A percentile compares a stretch with the other conserved stretches of the same genome.
phyloP scores from a whole-genome alignment of 92 coral and sea anemone species.

The Scolanthus callimorphus region DNA sequence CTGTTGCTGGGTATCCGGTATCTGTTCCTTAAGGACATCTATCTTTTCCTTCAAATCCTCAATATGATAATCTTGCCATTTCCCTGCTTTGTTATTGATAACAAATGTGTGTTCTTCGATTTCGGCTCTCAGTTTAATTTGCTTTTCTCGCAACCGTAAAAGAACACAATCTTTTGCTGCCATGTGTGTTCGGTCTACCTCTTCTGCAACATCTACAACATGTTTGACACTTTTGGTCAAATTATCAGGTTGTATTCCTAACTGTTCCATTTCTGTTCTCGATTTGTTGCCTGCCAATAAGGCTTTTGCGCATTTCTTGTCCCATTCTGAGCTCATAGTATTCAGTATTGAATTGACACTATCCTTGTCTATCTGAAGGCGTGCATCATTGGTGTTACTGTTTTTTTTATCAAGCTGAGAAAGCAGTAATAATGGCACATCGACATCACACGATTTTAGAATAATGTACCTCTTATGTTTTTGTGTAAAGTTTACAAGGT shows the following conservation, averaged over 20 bases:
- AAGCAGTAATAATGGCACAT: conserved; percentile 1
- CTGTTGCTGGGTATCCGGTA: neutral
- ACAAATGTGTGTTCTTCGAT: neutral
- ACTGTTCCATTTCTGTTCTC: conserved; percentile 7
- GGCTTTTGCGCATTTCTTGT: conserved; percentile 28
- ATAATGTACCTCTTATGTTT: conserved; percentile 11
- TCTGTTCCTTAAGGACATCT: neutral
- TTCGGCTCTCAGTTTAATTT: conserved; percentile 12
- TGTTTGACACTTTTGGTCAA: neutral
- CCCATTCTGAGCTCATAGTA: conserved; percentile 43
- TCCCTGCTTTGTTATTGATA: neutral
- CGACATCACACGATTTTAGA: conserved; percentile 1
- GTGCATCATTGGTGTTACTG: neutral
- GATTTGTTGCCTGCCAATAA: conserved; percentile 15
- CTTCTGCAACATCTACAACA: conserved; percentile 21
- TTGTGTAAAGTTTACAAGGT: conserved; percentile 14
- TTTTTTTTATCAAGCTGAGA: neutral
- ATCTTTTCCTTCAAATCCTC: neutral
- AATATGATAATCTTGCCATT: conserved; percentile 10
- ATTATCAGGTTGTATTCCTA: conserved; percentile 27
- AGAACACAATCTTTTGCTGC: conserved; percentile 41
- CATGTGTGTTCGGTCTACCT: conserved; percentile 18
- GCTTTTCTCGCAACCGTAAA: conserved; percentile 17
- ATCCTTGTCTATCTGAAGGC: neutral
- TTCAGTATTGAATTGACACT: neutral